phyloP scores from a whole-genome alignment of 1,140 invertebrate species.

The Zaprionus davidi region DNA sequence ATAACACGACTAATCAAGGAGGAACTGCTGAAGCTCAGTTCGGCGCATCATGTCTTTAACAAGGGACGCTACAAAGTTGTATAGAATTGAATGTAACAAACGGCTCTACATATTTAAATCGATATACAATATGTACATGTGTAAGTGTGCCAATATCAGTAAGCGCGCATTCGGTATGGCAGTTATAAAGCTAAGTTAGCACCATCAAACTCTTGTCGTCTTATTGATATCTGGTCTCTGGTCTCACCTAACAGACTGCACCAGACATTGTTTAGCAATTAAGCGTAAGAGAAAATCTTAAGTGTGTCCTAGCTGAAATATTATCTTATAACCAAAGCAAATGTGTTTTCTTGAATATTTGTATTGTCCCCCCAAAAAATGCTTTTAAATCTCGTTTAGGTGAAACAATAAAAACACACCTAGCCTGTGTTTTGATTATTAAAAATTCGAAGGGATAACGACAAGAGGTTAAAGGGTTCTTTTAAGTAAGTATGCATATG shows the following conservation, averaged over 20 bases:
- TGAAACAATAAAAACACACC: not conserved
- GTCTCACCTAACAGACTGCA: not conserved
- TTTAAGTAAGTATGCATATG: not conserved
- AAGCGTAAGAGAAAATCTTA: not conserved
- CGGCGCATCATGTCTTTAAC: constrained; percentile 93
- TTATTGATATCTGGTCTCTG: not conserved
- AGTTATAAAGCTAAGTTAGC: not conserved
- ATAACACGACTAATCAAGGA: constrained; percentile 99
- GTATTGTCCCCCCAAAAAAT: not conserved
- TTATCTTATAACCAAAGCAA: not conserved
- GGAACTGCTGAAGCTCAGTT: constrained; percentile 96
- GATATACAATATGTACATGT: constrained; percentile 7
- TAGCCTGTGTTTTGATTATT: not conserved
- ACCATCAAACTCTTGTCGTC: not conserved
- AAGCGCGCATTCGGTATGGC: not conserved
- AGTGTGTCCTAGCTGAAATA: not conserved
- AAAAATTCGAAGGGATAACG: not conserved
- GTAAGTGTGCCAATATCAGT: not conserved
- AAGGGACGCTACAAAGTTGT: constrained; percentile 98
- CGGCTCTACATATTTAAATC: not conserved
- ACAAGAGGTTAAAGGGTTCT: not conserved
- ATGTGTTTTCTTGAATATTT: not conserved
- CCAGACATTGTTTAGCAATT: not conserved
- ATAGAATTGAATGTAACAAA: constrained; percentile 84
- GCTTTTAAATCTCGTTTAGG: not conserved